A percentile compares a stretch with the other conserved stretches of the same genome.
Evolutionary conservation across 2,888 invertebrate genomes (phyloP).

Genomic region (Seira ritae): DNA sequence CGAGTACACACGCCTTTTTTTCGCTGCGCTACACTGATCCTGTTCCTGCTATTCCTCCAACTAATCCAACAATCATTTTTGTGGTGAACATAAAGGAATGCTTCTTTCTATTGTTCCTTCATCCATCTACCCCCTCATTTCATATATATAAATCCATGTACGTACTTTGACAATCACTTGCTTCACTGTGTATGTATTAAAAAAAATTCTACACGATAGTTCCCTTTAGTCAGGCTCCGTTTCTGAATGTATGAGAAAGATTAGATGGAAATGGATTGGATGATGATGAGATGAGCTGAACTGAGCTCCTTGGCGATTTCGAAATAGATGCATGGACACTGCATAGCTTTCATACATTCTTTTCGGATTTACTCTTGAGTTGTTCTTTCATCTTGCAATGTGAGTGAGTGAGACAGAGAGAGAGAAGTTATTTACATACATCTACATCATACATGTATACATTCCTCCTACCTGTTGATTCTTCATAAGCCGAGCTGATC

Average conservation of each 20-base stretch:
- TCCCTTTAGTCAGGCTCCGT: no score
- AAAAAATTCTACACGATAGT: no score
- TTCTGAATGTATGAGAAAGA: not conserved
- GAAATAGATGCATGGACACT: not conserved
- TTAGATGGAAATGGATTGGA: no score
- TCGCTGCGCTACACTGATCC: not conserved
- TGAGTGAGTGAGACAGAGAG: not conserved
- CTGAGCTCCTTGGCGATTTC: not conserved
- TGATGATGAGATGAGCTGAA: no score
- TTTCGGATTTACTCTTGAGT: not conserved
- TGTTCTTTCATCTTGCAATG: not conserved
- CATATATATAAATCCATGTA: not conserved
- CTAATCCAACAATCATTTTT: not conserved
- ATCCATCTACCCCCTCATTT: not conserved
- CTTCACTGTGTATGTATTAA: no score
- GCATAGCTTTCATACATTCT: not conserved
- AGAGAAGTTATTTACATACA: not conserved
- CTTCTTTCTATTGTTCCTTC: not conserved
- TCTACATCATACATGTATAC: not conserved
- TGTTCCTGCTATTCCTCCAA: no score
- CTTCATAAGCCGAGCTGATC: not conserved
- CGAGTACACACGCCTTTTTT: not conserved
- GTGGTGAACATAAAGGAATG: not conserved
- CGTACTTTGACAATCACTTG: not conserved
- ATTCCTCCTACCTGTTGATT: not conserved